Conservation (phyloP, 2,113 vertebrate species). For the Oncorhynchus clarkii region DNA sequence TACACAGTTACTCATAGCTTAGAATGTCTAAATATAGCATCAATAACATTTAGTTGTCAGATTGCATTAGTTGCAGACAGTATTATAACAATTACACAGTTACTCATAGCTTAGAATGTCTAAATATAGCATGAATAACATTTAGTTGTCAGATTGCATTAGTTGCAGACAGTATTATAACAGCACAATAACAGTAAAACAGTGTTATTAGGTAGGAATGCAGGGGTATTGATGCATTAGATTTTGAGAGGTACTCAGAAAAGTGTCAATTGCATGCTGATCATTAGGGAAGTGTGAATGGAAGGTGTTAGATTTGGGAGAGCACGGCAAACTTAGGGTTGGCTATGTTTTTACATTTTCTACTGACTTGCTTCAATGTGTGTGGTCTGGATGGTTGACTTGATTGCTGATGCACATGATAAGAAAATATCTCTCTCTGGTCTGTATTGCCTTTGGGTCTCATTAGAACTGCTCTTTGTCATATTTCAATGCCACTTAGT, state of each 20-base stretch:
- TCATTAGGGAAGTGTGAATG: background rate
- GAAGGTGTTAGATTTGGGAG: background rate
- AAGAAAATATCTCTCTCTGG: background rate
- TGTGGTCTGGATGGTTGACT: background rate
- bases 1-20: conserved; percentile 56
- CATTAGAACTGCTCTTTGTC: background rate
- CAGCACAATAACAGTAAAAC: background rate
- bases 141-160: conserved; percentile 27
- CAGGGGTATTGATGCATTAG: background rate
- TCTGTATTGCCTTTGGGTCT: background rate
- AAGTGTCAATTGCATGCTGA: background rate
- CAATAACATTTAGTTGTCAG: conserved; percentile 26
- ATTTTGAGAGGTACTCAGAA: background rate
- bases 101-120: conserved; percentile 47
- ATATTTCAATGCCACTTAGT: background rate
- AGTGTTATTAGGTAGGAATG: background rate
- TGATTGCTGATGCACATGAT: background rate
- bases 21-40: conserved; percentile 53
- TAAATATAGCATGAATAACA: conserved; percentile 47
- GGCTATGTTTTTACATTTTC: background rate
- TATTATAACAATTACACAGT: conserved; percentile 50
- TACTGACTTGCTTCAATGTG: background rate
- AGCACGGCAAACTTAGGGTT: background rate
- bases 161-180: background rate
- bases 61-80: conserved; percentile 5